These are phyloP conservation scores for Callionymus lyra DNA, from an alignment of 2,113 vertebrate species.

Conservation along the genomic window DNA sequence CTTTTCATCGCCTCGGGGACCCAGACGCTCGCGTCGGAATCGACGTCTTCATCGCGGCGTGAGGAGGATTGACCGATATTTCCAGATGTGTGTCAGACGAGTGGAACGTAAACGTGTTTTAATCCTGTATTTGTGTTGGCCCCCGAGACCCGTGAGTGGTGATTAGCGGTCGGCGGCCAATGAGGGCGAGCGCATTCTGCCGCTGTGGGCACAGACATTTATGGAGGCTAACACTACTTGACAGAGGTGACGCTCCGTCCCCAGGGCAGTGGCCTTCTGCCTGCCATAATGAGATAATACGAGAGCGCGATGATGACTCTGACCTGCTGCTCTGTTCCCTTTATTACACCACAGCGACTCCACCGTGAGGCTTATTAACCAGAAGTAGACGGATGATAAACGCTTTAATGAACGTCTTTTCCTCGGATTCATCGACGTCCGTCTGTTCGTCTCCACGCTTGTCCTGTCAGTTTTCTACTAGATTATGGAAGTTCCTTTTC, in stretches of 20 bases:
- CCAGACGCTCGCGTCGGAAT: constrained; percentile 33
- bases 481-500: no score
- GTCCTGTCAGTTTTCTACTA: no score
- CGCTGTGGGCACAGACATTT: constrained; percentile 27
- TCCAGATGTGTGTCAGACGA: constrained; percentile 33
- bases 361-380: constrained; percentile 1
- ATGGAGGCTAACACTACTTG: constrained; percentile 31
- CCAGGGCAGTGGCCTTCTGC: constrained; percentile 21
- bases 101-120: constrained; percentile 17
- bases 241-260: constrained; percentile 37
- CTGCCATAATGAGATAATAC: constrained; percentile 27
- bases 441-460: constrained; percentile 3
- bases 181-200: constrained; percentile 14
- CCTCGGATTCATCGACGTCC: no score
- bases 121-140: constrained; percentile 35
- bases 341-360: constrained; percentile 4
- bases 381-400: background rate
- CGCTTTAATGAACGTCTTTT: background rate
- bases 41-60: constrained; percentile 27
- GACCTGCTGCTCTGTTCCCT: constrained; percentile 12
- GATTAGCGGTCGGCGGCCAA: constrained; percentile 39
- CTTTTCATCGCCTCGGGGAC: constrained; percentile 34
- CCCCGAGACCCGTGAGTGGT: constrained; percentile 38
- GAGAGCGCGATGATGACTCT: constrained; percentile 19
- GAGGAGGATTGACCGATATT: constrained; percentile 33